Evolutionary conservation across 2,113 vertebrate genomes (phyloP), one percentile per base, ranked within the genome.

Genomic region (Halcyon senegalensis): DNA sequence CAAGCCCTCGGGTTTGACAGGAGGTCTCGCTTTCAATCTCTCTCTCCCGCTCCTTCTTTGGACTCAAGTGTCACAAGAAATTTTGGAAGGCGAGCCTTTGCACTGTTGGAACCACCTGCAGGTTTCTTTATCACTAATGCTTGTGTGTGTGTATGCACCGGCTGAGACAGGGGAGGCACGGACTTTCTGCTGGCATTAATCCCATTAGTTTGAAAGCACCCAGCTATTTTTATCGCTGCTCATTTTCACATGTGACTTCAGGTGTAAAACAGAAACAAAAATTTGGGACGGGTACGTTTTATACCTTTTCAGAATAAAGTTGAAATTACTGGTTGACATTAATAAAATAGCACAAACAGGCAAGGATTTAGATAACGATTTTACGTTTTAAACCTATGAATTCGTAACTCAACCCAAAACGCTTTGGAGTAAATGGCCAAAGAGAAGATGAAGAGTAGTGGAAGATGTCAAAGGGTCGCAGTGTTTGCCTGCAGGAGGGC

Each of bases 31-130:
- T 87, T 87, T 79, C 51, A 25, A 1, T 10, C 19, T 74, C 60
- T 74, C 60, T 63, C 13, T 50, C 44, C 37, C 12, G 58, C 5
- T 15, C 19, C 5, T 41, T 35, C 39, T 5, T 37, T 58, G n/a
- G 46, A 59, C 50, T 64, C 16, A 73, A 69, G 31, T 2, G 13
- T 73, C 44, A 41, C 19, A 14, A 35, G 11, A 46, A 78, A 90
- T 95, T 93, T 85, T 16, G 81, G n/a, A 35, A 72, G 37, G 39
- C 23, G 35, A 96, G 78, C 78, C 90, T 90, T 95, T 93, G 84
- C 84, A 93, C 87, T 87, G 86, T 83, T 96, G 77, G 72, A 89
- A 62, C 31, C 44, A 78, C 81, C 76, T 73, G 56, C 33, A 87
- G 62, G 68, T 78, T 84, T 93, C 51, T 72, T 43, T 59, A 19